A percentile compares a stretch with the other conserved stretches of the same genome.
These are phyloP conservation scores for Agonopterix subpropinquella DNA, from an alignment of 2,888 invertebrate genomes.

Conservation along the genomic window DNA sequence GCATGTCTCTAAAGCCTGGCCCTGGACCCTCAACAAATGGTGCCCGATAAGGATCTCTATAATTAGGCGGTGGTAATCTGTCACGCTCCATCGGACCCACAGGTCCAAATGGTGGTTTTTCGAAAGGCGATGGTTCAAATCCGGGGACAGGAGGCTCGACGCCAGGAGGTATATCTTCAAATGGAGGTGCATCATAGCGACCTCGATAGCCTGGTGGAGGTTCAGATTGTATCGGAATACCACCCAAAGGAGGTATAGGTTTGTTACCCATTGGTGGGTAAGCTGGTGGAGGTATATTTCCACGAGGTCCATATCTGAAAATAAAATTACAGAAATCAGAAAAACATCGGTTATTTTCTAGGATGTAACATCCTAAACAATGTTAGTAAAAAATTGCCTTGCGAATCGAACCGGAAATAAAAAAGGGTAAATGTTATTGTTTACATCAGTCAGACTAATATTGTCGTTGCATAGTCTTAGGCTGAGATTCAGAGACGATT, in stretches of 20 bases:
- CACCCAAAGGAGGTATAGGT: conserved; percentile 46
- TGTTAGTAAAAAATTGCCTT: conserved; percentile 21
- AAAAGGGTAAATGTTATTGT: too few relatives aligned
- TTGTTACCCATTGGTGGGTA: conserved; percentile 54
- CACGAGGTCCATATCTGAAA: conserved; percentile 64
- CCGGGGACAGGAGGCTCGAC: conserved; percentile 79
- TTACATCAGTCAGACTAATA: too few relatives aligned
- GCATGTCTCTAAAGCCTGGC: conserved; percentile 40
- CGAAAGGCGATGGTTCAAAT: conserved; percentile 75
- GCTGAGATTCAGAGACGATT: too few relatives aligned
- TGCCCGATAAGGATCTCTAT: conserved; percentile 54
- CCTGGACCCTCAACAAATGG: conserved; percentile 46
- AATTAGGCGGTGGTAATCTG: conserved; percentile 49
- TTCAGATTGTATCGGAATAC: conserved; percentile 39
- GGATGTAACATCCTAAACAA: neutral
- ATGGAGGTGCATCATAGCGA: conserved; percentile 61
- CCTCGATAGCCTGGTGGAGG: conserved; percentile 55
- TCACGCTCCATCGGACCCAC: conserved; percentile 53
- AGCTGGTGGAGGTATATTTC: conserved; percentile 43
- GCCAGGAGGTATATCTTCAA: conserved; percentile 77
- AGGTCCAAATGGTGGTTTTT: conserved; percentile 59
- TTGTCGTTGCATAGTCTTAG: too few relatives aligned
- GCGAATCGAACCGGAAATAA: conserved; percentile 35
- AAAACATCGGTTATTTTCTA: neutral
- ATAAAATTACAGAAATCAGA: conserved; percentile 16